A percentile compares a stretch with the other conserved stretches of the same genome.
These are phyloP conservation scores for Nemopilema nomurai DNA, from an alignment of 30 jellyfish, hydroid and myxozoan species.

Conservation along the genomic window DNA sequence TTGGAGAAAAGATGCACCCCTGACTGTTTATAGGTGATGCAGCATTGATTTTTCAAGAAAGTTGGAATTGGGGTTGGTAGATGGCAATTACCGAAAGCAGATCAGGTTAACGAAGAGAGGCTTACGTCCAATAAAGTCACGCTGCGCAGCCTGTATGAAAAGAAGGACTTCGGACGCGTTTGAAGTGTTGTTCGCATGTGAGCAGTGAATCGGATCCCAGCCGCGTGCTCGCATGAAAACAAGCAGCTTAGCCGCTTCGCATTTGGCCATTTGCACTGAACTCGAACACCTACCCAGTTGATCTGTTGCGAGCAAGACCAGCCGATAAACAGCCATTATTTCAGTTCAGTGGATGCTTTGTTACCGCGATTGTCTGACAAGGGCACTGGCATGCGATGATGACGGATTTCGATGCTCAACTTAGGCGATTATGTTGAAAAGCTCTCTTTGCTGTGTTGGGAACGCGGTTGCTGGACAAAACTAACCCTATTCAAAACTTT, in stretches of 20 bases:
- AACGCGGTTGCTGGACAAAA: constrained; percentile 21
- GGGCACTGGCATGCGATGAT: constrained; percentile 1
- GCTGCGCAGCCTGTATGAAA: constrained; percentile 31
- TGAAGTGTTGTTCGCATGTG: constrained; percentile 29
- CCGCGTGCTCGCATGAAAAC: constrained; percentile 53
- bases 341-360: constrained; percentile 9
- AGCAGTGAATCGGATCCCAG: constrained; percentile 14
- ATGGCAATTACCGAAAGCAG: not conserved
- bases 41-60: too few species aligned
- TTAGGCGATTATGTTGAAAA: constrained; percentile 10
- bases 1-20: too few species aligned
- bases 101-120: not conserved
- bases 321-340: constrained; percentile 3
- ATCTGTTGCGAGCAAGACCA: constrained; percentile 2
- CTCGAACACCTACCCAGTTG: constrained; percentile 28
- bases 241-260: constrained; percentile 14
- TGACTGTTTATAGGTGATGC: too few species aligned
- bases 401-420: constrained; percentile 28
- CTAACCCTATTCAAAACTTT: constrained; percentile 14
- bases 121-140: constrained; percentile 28
- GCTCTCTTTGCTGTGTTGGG: constrained; percentile 25
- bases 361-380: constrained; percentile 14
- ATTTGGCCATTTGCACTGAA: constrained; percentile 8
- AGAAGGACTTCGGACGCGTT: constrained; percentile 22
- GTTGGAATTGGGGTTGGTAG: not conserved